phyloP scores from a whole-genome alignment of 1,140 invertebrate species.

The Akabosia matsudoensis region DNA sequence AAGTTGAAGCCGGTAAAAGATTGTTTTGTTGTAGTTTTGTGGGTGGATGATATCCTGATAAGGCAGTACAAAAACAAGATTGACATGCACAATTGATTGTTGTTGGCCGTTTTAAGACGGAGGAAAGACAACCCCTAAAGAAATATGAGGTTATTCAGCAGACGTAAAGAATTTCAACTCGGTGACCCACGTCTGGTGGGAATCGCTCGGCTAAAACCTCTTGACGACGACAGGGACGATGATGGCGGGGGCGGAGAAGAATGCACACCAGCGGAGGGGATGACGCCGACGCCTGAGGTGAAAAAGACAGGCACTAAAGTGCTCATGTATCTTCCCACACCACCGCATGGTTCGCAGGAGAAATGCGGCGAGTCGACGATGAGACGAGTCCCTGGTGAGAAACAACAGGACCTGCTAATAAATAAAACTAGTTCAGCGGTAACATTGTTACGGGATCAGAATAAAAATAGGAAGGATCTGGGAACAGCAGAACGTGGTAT shows the following conservation, averaged over 20 bases:
- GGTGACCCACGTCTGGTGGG: conserved; percentile 41
- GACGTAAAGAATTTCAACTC: conserved; percentile 39
- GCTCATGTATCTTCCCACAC: neutral
- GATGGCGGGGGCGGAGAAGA: neutral
- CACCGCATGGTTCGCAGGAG: neutral
- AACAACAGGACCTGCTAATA: neutral
- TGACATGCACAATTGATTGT: too few species aligned
- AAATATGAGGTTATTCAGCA: conserved; percentile 42
- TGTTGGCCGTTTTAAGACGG: too few species aligned
- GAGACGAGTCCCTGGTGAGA: neutral
- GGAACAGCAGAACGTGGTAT: neutral
- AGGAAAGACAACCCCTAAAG: neutral
- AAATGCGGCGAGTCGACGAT: neutral
- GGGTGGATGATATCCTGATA: too few species aligned
- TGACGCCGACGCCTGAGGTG: neutral
- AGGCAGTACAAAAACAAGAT: too few species aligned
- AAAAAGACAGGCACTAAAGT: neutral
- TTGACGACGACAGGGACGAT: conserved; percentile 15
- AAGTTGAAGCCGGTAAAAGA: too few species aligned
- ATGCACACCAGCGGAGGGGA: neutral
- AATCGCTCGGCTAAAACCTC: conserved; percentile 26
- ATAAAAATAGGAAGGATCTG: neutral
- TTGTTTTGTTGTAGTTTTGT: too few species aligned
- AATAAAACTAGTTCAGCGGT: neutral
- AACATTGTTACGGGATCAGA: neutral